Conservation (phyloP, 2,888 invertebrate species). For the Dasysyrphus tricinctus region DNA sequence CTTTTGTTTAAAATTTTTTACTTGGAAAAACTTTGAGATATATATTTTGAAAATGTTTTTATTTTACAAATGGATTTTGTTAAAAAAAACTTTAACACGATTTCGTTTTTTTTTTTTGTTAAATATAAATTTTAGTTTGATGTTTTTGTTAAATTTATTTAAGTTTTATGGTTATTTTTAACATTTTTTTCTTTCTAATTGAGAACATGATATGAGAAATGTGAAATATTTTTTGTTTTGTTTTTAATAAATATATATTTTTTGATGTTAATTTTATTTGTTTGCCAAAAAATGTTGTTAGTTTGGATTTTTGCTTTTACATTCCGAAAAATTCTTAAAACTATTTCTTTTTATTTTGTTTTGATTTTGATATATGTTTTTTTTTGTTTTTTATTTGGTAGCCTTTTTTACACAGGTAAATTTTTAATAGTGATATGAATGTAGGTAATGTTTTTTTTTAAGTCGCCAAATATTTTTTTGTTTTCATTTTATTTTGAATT, state of each 20-base stretch:
- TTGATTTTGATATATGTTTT: constrained; percentile 5
- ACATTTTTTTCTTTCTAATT: constrained; percentile 61
- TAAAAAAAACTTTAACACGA: constrained; percentile 60
- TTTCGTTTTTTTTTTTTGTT: constrained; percentile 34
- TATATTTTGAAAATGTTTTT: constrained; percentile 65
- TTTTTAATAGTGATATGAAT: constrained; percentile 69
- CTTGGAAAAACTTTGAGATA: constrained; percentile 66
- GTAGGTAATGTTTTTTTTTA: constrained; percentile 36
- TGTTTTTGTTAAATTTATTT: constrained; percentile 50
- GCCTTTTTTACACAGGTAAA: constrained; percentile 72
- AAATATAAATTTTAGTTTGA: constrained; percentile 35
- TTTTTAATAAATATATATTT: constrained; percentile 31
- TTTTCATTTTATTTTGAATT: constrained; percentile 35
- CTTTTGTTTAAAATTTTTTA: constrained; percentile 50
- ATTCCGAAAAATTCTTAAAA: constrained; percentile 61
- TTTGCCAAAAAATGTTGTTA: constrained; percentile 62
- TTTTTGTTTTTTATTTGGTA: constrained; percentile 37
- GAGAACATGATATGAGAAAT: constrained; percentile 74
- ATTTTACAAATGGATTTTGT: constrained; percentile 65
- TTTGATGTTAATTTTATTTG: constrained; percentile 26
- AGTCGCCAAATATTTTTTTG: constrained; percentile 66
- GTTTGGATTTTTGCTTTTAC: constrained; percentile 38
- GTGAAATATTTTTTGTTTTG: constrained; percentile 65
- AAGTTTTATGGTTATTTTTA: constrained; percentile 66
- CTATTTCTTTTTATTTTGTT: constrained; percentile 52